phyloP scores from a whole-genome alignment of 2,888 invertebrate species.

The Aphelenchoides bicaudatus region DNA sequence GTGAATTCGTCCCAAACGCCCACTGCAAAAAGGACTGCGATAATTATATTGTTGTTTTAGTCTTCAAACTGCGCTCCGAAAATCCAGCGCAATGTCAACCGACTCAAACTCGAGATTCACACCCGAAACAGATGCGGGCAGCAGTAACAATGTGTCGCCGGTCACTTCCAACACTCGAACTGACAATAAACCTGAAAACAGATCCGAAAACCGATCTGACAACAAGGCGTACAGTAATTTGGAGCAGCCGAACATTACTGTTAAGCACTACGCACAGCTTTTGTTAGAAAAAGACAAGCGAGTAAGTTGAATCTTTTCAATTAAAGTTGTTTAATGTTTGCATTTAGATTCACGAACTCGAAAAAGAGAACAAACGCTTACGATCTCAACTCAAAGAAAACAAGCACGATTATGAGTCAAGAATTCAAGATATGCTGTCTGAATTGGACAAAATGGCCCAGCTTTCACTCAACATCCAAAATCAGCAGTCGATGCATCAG shows the following conservation, averaged over 20 bases:
- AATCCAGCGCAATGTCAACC: conserved; percentile 8
- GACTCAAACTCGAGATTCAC: conserved; percentile 14
- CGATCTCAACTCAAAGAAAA: conserved; percentile 25
- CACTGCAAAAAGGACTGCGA: too few species aligned
- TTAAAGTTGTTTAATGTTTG: not conserved
- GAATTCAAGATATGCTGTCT: conserved; percentile 33
- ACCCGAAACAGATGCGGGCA: conserved; percentile 13
- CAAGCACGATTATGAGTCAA: conserved; percentile 27
- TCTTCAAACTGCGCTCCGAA: not conserved
- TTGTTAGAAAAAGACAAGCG: conserved; percentile 19
- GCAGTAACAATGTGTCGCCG: conserved; percentile 18
- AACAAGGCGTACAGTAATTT: conserved; percentile 3
- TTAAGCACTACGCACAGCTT: conserved; percentile 17
- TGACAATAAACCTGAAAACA: too few species aligned
- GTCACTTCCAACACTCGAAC: conserved; percentile 1
- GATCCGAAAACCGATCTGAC: conserved; percentile 4
- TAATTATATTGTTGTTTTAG: too few species aligned
- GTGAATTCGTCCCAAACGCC: too few species aligned
- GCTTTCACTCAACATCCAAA: conserved; percentile 33
- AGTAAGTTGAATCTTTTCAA: not conserved
- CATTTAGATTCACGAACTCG: conserved; percentile 28
- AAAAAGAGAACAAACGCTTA: conserved; percentile 33
- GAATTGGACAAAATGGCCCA: conserved; percentile 40
- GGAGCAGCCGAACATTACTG: conserved; percentile 15
- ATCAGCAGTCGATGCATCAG: conserved; percentile 14